These are phyloP conservation scores for Setophaga kirtlandii DNA, from an alignment of 2,113 vertebrate species.

Conservation along the genomic window DNA sequence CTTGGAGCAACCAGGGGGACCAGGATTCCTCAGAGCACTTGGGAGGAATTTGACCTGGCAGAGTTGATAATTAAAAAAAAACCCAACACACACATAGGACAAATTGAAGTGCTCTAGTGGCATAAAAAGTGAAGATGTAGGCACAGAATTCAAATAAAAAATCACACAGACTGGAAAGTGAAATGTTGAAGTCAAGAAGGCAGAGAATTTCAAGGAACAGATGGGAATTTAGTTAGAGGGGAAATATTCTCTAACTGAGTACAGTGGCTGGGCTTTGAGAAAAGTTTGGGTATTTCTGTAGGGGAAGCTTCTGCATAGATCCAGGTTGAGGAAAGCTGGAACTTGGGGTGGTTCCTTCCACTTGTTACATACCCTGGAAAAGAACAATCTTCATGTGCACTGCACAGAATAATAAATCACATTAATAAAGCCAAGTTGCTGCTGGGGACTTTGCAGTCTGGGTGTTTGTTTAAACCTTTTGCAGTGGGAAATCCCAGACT, in stretches of 20 bases:
- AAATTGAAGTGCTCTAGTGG: neutral
- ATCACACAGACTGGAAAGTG: neutral
- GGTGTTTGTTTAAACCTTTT: neutral
- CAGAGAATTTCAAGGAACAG: neutral
- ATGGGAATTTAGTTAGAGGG: neutral
- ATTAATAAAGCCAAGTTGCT: neutral
- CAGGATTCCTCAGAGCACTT: neutral
- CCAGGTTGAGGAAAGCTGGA: neutral
- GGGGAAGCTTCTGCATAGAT: neutral
- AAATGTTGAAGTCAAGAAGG: neutral
- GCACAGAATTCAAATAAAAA: neutral
- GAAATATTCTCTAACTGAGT: neutral
- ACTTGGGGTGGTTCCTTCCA: neutral
- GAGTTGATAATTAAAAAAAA: neutral
- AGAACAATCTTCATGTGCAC: neutral
- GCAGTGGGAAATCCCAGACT: neutral
- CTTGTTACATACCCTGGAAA: neutral
- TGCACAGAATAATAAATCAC: neutral
- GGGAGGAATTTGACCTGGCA: neutral
- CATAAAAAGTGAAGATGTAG: neutral
- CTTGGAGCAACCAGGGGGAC: neutral
- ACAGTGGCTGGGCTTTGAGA: neutral
- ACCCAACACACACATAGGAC: rapidly evolving
- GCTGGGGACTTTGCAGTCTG: neutral
- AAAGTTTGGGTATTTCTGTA: rapidly evolving